phyloP scores from a whole-genome alignment of 1,140 invertebrate species.

The Ostrea denselamellosa region DNA sequence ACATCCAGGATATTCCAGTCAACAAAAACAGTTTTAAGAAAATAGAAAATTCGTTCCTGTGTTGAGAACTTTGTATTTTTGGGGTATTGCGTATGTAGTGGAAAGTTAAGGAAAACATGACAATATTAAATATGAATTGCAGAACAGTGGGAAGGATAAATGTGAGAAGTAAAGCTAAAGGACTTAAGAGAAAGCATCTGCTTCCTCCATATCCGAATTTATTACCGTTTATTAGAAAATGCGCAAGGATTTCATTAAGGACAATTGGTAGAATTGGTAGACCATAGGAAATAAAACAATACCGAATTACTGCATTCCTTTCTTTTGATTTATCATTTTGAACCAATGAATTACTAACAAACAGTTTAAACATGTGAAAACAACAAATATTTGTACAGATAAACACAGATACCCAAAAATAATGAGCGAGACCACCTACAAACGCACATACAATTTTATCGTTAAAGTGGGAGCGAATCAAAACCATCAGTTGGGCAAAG shows the following conservation, averaged over 20 bases:
- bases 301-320: not conserved
- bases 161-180: not conserved
- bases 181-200: not conserved
- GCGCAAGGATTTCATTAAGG: not conserved
- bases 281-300: not conserved
- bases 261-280: constrained; percentile 17
- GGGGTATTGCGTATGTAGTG: not conserved
- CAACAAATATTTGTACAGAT: not conserved
- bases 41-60: constrained; percentile 26
- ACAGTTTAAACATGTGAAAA: constrained; percentile 27
- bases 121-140: not conserved
- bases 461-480: not conserved
- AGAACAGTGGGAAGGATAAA: not conserved
- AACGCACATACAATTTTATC: not conserved
- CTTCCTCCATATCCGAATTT: constrained; percentile 16
- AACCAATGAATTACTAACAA: not conserved
- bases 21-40: constrained; percentile 14
- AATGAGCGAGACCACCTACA: constrained; percentile 9
- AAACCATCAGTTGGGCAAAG: constrained; percentile 56
- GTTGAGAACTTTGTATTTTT: not conserved
- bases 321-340: not conserved
- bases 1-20: constrained; percentile 8
- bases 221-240: not conserved
- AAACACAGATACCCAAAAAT: constrained; percentile 16
- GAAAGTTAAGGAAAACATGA: not conserved